A percentile compares a stretch with the other conserved stretches of the same genome.
Evolutionary conservation across 2,113 vertebrate species (phyloP).

Genomic region (Geococcyx californianus): DNA sequence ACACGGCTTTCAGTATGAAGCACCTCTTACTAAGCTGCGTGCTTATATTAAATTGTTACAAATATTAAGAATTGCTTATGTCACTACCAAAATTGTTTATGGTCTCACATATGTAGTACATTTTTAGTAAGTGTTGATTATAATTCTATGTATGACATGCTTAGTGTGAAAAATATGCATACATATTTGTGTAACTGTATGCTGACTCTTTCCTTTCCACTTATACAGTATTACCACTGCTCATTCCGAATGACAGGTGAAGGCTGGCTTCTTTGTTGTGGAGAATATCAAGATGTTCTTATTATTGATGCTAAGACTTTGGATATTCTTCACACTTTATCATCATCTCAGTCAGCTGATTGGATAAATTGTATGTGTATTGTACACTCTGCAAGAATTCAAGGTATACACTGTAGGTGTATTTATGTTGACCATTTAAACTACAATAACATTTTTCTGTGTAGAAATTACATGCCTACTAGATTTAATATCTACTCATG

Average conservation of each 20-base stretch:
- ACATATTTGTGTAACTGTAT: not conserved
- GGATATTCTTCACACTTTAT: conserved; percentile 69
- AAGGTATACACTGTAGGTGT: conserved; percentile 66
- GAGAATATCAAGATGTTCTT: conserved; percentile 79
- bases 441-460: not conserved
- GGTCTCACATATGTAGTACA: not conserved
- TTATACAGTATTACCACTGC: conserved; percentile 80
- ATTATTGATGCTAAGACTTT: conserved; percentile 79
- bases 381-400: conserved; percentile 77
- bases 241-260: conserved; percentile 80
- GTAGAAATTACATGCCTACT: not conserved
- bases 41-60: not conserved
- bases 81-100: not conserved
- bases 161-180: not conserved
- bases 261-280: conserved; percentile 84
- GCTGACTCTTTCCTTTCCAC: conserved; percentile 6
- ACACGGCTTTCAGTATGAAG: not conserved
- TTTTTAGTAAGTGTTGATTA: not conserved
- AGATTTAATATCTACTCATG: not conserved
- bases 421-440: not conserved
- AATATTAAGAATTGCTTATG: not conserved
- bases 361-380: conserved; percentile 82
- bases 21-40: not conserved
- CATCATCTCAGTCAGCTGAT: conserved; percentile 72
- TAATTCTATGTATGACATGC: not conserved